These are phyloP conservation scores for Gymnosoma rotundatum DNA, from an alignment of 2,888 invertebrate species.

Conservation along the genomic window DNA sequence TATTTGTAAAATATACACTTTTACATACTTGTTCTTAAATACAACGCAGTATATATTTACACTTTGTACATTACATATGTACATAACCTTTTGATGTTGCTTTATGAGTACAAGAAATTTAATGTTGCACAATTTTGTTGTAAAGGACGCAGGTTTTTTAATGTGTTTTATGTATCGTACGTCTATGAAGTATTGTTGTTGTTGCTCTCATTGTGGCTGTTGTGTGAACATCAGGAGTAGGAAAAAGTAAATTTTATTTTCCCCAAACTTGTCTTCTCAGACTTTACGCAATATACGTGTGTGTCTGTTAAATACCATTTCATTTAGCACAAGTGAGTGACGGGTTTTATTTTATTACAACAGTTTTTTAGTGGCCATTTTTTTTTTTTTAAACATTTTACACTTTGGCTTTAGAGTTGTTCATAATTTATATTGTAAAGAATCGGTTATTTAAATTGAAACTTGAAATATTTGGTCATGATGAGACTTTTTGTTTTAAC, in stretches of 20 bases:
- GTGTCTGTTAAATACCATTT: constrained; percentile 58
- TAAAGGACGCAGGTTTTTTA: constrained; percentile 56
- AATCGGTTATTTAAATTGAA: constrained; percentile 11
- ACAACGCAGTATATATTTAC: constrained; percentile 8
- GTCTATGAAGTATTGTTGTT: neutral
- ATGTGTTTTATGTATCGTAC: neutral
- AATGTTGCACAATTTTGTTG: constrained; percentile 46
- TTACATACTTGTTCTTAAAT: neutral
- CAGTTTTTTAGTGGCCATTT: constrained; percentile 28
- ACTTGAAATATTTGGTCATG: neutral
- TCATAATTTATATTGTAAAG: neutral
- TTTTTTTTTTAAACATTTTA: constrained; percentile 42
- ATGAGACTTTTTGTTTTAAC: too few species aligned
- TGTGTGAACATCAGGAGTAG: constrained; percentile 26
- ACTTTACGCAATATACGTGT: constrained; percentile 8
- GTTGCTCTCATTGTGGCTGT: neutral
- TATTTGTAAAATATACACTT: constrained; percentile 27
- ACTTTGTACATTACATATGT: neutral
- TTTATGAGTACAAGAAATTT: constrained; percentile 43
- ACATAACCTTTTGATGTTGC: constrained; percentile 17
- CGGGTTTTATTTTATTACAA: constrained; percentile 50
- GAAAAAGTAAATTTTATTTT: constrained; percentile 13
- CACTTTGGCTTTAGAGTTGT: constrained; percentile 9
- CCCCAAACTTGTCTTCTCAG: constrained; percentile 5
- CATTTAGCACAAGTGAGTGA: constrained; percentile 64